These are phyloP conservation scores for Chaunax sp. DNA, from an alignment of 2,797 vertebrate genomes.

Conservation along the genomic window DNA sequence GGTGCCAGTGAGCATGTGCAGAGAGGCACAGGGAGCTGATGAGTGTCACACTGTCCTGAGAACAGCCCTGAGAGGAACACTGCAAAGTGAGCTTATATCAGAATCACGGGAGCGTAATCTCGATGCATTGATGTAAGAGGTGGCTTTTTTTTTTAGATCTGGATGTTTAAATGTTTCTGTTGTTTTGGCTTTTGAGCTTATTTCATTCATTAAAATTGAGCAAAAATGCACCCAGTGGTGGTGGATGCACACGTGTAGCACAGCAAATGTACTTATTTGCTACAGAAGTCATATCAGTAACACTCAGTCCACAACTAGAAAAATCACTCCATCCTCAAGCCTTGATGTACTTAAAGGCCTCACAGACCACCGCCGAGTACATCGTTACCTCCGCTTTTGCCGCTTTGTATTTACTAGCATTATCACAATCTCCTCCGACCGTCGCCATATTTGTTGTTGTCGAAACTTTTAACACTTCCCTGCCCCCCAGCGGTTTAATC, in stretches of 20 bases:
- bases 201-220: conserved; percentile 48
- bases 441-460: no score
- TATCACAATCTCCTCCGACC: no score
- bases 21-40: conserved; percentile 43
- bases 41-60: conserved; percentile 46
- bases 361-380: no score
- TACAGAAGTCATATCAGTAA: conserved; percentile 6
- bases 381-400: no score
- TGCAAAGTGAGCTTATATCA: conserved; percentile 56
- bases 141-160: conserved; percentile 40
- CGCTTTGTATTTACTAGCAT: no score
- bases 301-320: no score
- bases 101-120: conserved; percentile 34
- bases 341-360: no score
- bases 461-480: no score
- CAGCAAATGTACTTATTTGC: background rate
- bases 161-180: conserved; percentile 24
- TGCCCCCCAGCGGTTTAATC: no score
- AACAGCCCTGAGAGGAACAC: conserved; percentile 58
- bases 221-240: conserved; percentile 10
- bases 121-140: conserved; percentile 49
- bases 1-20: conserved; percentile 18
- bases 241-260: conserved; percentile 3
- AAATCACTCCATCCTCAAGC: no score
- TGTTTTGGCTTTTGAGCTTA: conserved; percentile 33